Base-by-base conservation (phyloP, 1,140 invertebrate genomes). In the Pristionchus pacificus region DNA sequence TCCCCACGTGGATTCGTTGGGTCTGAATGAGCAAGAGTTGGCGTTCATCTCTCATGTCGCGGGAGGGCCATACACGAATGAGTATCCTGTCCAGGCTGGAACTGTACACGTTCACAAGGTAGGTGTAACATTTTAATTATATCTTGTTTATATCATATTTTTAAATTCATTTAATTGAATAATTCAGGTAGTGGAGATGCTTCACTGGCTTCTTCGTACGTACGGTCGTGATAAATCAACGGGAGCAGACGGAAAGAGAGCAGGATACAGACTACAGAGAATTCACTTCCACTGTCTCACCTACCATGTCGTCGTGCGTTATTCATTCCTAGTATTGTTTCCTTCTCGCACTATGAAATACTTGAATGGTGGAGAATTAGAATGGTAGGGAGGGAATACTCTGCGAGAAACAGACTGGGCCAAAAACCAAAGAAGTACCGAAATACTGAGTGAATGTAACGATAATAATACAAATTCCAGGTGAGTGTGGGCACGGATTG, bases 281-380 rank as follows among this genome's bases (percentile, higher is more conserved):
- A 83, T 87, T 38, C 86, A 87, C 76, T 86, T 87, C 70, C 85
- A 86, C 71, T 86, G 83, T 24, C 77, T 87, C n/a, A 86, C 85
- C 14, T 87, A 84, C 73, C 86, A 87, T 74, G 84, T 87, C 33
- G 80, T 85, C 60, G 85, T 84, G 30, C 74, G 72, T 65, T 59
- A 49, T n/a, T n/a, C n/a, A n/a, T n/a, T n/a, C n/a, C n/a, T n/a
- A n/a, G n/a, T n/a, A n/a, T n/a, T n/a, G n/a, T n/a, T n/a, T n/a
- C n/a, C n/a, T n/a, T n/a, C n/a, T n/a, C n/a, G n/a, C n/a, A n/a
- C n/a, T n/a, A n/a, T n/a, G n/a, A n/a, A n/a, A n/a, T n/a, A n/a
- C n/a, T n/a, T n/a, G n/a, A n/a, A n/a, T n/a, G n/a, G n/a, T n/a
- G n/a, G n/a, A n/a, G n/a, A n/a, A n/a, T n/a, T n/a, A n/a, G n/a